phyloP scores from a whole-genome alignment of 2,113 vertebrate genomes.

The Echinops telfairi region DNA sequence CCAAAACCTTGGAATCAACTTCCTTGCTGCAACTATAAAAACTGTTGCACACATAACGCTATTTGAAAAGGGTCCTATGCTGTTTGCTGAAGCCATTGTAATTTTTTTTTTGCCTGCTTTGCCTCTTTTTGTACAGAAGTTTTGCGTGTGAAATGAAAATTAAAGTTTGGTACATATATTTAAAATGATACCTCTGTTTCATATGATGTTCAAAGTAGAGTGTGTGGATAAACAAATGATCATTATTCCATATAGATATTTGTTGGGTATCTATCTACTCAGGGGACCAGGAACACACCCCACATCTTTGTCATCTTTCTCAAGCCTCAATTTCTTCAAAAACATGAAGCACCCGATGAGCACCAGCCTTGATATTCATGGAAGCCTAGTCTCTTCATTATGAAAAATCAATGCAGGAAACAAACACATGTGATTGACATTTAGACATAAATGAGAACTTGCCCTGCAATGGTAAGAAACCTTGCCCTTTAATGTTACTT shows the following conservation, averaged over 20 bases:
- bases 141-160: slow-evolving; percentile 86
- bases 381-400: background rate
- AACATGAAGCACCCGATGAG: background rate
- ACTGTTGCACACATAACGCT: slow-evolving; percentile 61
- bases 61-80: slow-evolving; percentile 75
- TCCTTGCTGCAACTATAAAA: slow-evolving; percentile 80
- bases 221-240: background rate
- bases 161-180: slow-evolving; percentile 85
- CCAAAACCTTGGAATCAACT: slow-evolving; percentile 68
- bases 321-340: background rate
- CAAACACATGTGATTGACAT: background rate
- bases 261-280: background rate
- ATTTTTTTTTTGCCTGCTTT: slow-evolving; percentile 78
- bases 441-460: background rate
- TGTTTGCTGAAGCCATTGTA: slow-evolving; percentile 79
- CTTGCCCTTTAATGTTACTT: background rate
- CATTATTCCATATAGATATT: background rate
- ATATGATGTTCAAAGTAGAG: background rate
- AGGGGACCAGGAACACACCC: background rate
- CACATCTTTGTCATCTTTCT: background rate
- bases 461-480: background rate
- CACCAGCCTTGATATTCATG: background rate
- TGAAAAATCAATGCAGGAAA: background rate
- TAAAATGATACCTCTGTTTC: slow-evolving; percentile 61
- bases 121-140: slow-evolving; percentile 85